Percentiles rank a stretch among this genome's conserved stretches.
Evolutionary conservation across 2,113 vertebrate genomes (phyloP).

Genomic region (Prochilodus magdalenae): DNA sequence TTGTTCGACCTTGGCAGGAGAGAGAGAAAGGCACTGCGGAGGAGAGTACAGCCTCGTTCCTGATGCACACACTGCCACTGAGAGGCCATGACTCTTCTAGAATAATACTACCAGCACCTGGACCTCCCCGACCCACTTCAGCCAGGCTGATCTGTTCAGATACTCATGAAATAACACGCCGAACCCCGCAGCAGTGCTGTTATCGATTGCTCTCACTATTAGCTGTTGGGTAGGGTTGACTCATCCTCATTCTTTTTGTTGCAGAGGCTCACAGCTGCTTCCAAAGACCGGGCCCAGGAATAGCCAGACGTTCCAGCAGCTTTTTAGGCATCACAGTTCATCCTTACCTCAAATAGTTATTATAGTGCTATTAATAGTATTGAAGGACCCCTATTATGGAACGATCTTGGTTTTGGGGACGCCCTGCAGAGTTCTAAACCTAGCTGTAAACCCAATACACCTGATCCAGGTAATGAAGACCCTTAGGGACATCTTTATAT

Average conservation of each 20-base stretch:
- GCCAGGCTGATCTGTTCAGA: conserved; percentile 27
- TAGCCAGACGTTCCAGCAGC: too few species aligned
- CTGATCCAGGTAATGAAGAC: too few species aligned
- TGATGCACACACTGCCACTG: conserved; percentile 15
- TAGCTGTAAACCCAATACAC: too few species aligned
- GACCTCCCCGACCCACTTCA: conserved; percentile 12
- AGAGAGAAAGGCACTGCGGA: conserved; percentile 58
- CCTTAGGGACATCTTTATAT: too few species aligned
- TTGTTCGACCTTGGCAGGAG: conserved; percentile 56
- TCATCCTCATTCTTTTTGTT: background rate
- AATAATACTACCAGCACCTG: conserved; percentile 16
- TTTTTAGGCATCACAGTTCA: too few species aligned
- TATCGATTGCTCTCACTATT: conserved; percentile 31
- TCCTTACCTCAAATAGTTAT: too few species aligned
- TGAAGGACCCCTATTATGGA: too few species aligned
- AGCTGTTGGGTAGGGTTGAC: background rate
- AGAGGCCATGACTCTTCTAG: conserved; percentile 42
- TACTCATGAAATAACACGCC: conserved; percentile 19
- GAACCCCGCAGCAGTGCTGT: conserved; percentile 26
- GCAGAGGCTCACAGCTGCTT: background rate
- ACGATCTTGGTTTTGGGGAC: too few species aligned
- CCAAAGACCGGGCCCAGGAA: background rate
- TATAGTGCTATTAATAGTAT: too few species aligned
- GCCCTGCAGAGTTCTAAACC: too few species aligned
- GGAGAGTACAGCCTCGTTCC: conserved; percentile 29